Conservation (phyloP, 2,888 invertebrate species). For the Mechanitis mazaeus region DNA sequence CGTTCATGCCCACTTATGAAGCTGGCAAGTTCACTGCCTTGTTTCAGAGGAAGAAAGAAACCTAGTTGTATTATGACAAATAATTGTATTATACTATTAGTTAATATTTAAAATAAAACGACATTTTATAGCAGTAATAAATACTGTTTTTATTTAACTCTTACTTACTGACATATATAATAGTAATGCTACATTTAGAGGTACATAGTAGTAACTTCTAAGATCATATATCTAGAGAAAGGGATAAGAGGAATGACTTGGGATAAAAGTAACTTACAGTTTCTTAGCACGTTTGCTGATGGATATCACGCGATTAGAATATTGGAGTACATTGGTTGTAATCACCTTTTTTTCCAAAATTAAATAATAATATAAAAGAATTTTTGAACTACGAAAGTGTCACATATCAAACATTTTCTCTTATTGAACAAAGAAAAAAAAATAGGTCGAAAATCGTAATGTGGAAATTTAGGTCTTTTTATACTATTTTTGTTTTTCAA, state of each 20-base stretch:
- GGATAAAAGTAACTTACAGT: neutral
- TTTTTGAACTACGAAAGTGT: neutral
- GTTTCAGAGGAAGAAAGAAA: slow-evolving; percentile 52
- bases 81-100: no score
- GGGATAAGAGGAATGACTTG: neutral
- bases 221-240: slow-evolving; percentile 24
- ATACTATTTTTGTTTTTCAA: no score
- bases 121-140: no score
- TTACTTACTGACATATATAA: no score
- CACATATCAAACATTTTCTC: neutral
- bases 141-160: no score
- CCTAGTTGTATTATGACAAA: slow-evolving; percentile 24
- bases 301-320: neutral
- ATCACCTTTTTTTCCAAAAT: neutral
- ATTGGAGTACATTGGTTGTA: neutral
- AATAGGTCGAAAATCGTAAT: no score
- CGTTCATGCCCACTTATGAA: slow-evolving; percentile 83
- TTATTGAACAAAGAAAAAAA: no score
- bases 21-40: slow-evolving; percentile 62
- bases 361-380: neutral
- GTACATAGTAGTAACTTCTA: no score
- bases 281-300: neutral
- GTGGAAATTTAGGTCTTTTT: no score
- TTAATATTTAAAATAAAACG: no score
- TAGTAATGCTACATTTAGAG: no score